Conservation (phyloP, 2,888 invertebrate genomes). For the Xanthorhoe designata region DNA sequence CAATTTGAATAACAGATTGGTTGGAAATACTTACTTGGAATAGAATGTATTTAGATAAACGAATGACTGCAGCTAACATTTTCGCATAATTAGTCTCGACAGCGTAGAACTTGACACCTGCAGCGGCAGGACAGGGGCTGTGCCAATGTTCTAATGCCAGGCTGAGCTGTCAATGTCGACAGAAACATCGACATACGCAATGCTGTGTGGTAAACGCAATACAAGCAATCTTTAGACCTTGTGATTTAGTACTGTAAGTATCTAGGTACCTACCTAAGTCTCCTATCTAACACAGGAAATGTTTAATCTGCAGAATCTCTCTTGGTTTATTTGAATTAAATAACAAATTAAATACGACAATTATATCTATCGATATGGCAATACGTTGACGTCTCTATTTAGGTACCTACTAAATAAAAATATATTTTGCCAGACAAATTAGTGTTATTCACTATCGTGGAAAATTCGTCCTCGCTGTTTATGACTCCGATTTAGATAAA, state of each 20-base stretch:
- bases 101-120: constrained; percentile 3
- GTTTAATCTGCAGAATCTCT: too few relatives aligned
- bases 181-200: constrained; percentile 18
- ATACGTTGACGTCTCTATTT: background rate
- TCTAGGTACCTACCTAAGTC: too few relatives aligned
- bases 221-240: background rate
- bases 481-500: constrained; percentile 76
- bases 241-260: background rate
- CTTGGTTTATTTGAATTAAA: too few relatives aligned
- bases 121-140: background rate
- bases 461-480: constrained; percentile 67
- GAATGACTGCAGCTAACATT: background rate
- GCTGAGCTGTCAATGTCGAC: constrained; percentile 13
- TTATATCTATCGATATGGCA: background rate
- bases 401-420: too few relatives aligned
- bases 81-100: constrained; percentile 1
- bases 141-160: constrained; percentile 18
- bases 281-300: background rate
- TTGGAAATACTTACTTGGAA: too few relatives aligned
- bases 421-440: background rate
- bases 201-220: background rate
- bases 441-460: constrained; percentile 41
- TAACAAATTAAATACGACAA: background rate
- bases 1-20: constrained; percentile 6
- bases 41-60: background rate